Percentiles rank a stretch among this genome's conserved stretches.
These are phyloP conservation scores for Ochropacha duplaris DNA, from an alignment of 2,888 invertebrate species.

Conservation along the genomic window DNA sequence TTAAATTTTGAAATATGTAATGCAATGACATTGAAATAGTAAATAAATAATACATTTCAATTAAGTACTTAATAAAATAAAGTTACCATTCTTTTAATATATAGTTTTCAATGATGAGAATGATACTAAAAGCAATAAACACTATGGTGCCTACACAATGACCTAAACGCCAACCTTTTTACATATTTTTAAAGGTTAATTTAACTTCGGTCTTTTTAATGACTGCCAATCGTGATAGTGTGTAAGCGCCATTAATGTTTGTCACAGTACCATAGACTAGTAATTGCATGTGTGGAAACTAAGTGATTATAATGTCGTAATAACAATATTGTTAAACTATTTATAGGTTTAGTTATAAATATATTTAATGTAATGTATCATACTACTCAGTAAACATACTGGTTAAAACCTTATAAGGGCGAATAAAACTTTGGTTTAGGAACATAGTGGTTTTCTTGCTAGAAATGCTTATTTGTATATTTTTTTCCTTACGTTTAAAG, in stretches of 20 bases:
- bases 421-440: constrained; percentile 4
- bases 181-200: not conserved
- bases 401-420: constrained; percentile 37
- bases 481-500: not conserved
- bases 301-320: not conserved
- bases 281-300: not conserved
- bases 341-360: constrained; percentile 29
- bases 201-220: not conserved
- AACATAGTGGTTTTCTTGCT: not conserved
- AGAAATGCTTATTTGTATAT: not conserved
- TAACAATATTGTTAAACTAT: constrained; percentile 27
- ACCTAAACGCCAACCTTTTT: not conserved
- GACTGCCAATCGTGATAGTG: not conserved
- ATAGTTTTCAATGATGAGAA: constrained; percentile 1
- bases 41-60: not conserved
- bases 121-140: not conserved
- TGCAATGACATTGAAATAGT: too few relatives aligned
- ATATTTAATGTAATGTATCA: constrained; percentile 23
- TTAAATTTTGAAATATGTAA: too few relatives aligned
- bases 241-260: not conserved
- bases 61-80: not conserved
- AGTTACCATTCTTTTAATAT: not conserved
- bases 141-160: not conserved
- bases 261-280: not conserved
- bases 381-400: constrained; percentile 32